phyloP scores from a whole-genome alignment of 2,797 vertebrate genomes.

The Tinamus major region DNA sequence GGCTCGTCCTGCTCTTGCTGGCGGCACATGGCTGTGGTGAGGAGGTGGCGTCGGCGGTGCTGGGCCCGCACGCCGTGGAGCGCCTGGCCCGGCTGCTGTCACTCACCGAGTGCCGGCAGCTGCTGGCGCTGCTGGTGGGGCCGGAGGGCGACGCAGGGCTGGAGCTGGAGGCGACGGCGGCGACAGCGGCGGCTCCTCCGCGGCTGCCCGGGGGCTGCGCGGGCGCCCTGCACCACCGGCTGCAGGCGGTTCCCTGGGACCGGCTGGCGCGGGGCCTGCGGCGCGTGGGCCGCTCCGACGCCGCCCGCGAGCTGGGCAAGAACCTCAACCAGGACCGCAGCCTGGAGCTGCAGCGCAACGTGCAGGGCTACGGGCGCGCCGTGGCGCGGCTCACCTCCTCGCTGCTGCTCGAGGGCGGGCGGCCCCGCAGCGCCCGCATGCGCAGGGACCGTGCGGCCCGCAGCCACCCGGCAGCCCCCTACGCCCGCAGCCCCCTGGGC shows the following conservation, averaged over 20 bases:
- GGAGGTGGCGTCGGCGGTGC: conserved; percentile 75
- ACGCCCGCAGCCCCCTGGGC: conserved; percentile 72
- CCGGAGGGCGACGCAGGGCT: conserved; percentile 68
- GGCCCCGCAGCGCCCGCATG: neutral
- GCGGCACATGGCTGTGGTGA: rapidly evolving
- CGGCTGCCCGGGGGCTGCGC: conserved; percentile 65
- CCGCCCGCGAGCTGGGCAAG: conserved; percentile 88
- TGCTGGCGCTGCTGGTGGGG: conserved; percentile 76
- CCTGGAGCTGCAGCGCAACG: conserved; percentile 80
- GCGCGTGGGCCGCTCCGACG: conserved; percentile 84
- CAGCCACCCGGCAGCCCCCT: neutral
- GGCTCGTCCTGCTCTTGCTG: neutral
- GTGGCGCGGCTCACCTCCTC: conserved; percentile 59
- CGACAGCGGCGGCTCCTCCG: no score
- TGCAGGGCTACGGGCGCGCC: conserved; percentile 77
- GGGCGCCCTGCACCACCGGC: conserved; percentile 80
- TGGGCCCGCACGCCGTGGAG: conserved; percentile 82
- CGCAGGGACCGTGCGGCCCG: no score
- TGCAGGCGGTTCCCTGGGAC: conserved; percentile 83
- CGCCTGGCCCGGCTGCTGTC: conserved; percentile 86
- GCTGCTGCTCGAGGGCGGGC: neutral
- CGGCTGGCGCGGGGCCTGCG: conserved; percentile 82
- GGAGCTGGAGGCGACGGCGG: neutral
- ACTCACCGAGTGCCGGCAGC: conserved; percentile 82
- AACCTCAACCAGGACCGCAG: conserved; percentile 90